Evolutionary conservation across 1,140 invertebrate species (phyloP).

Genomic region (Lepidostoma basale): DNA sequence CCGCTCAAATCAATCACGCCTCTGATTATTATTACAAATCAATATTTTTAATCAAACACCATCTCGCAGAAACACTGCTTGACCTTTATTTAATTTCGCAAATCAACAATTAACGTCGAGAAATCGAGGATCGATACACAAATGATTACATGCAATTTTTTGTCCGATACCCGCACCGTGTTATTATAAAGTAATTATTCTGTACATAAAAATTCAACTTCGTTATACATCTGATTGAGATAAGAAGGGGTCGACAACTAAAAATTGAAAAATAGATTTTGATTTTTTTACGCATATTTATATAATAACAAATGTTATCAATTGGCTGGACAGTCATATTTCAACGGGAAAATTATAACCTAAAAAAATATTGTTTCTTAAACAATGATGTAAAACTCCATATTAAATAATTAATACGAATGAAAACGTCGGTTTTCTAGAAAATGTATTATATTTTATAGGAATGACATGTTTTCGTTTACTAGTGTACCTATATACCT

Average conservation of each 20-base stretch:
- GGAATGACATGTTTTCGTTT: background rate
- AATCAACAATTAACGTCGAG: conserved; percentile 18
- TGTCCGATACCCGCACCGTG: conserved; percentile 1
- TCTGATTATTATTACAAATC: conserved; percentile 25
- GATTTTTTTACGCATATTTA: background rate
- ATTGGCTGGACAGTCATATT: background rate
- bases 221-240: conserved; percentile 26
- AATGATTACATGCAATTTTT: conserved; percentile 24
- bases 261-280: background rate
- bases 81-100: conserved; percentile 31
- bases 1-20: conserved; percentile 27
- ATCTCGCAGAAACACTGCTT: conserved; percentile 8
- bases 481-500: background rate
- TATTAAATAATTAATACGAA: no score
- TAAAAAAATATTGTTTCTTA: background rate
- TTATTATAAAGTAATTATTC: conserved; percentile 30
- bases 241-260: background rate
- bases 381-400: no score
- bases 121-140: conserved; percentile 16
- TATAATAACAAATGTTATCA: background rate
- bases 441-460: no score
- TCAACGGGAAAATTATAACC: background rate
- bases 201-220: conserved; percentile 17
- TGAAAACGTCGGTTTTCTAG: no score
- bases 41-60: conserved; percentile 31